Evolutionary conservation across 2,113 vertebrate species (phyloP), one percentile per base, ranked within the genome.

Genomic region (Alligator sinensis): DNA sequence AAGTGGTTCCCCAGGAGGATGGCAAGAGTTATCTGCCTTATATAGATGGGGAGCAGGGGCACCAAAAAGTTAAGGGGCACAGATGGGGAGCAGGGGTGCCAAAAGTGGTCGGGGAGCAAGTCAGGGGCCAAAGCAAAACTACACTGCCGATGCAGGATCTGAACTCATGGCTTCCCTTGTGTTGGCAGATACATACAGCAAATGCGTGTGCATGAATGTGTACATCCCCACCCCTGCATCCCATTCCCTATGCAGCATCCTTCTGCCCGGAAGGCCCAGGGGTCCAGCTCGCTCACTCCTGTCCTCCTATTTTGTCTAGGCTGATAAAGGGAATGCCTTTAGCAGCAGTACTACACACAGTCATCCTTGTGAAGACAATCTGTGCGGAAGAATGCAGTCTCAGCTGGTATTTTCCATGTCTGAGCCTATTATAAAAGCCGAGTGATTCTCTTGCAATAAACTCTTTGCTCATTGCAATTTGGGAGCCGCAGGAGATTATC

Each of bases 291-390:
- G 47, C 47, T 38, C 30, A 19, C n/a, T 72, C 68, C 30, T 72
- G 10, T 72, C 11, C 4, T 72, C 68, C 68, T 22, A 34, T 34
- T 72, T 72, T 22, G 30, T 21, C 11, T 47, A 25, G 79, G n/a
- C 16, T 6, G 38, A 47, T 60, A 11, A 0, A 1, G 58, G 84
- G 58, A 60, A 54, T 2, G 30, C 24, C 62, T 28, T 28, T 2
- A 0, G 38, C 17, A 12, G 38, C 0, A 14, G 19, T 17, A 34
- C 27, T 3, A 14, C 14, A 19, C 8, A 0, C 2, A n/a, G 8
- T 14, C 57, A 54, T 61, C 76, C 59, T 16, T 54, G 28, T 74
- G 82, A 30, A 18, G n/a, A 15, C 2, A 2, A 47, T 47, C 15
- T 1, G 0, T 0, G 1, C 80, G 18, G 64, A 54, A 78, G 59